These are phyloP conservation scores for Talpa occidentalis DNA, from an alignment of 2,113 vertebrate genomes.

Conservation along the genomic window DNA sequence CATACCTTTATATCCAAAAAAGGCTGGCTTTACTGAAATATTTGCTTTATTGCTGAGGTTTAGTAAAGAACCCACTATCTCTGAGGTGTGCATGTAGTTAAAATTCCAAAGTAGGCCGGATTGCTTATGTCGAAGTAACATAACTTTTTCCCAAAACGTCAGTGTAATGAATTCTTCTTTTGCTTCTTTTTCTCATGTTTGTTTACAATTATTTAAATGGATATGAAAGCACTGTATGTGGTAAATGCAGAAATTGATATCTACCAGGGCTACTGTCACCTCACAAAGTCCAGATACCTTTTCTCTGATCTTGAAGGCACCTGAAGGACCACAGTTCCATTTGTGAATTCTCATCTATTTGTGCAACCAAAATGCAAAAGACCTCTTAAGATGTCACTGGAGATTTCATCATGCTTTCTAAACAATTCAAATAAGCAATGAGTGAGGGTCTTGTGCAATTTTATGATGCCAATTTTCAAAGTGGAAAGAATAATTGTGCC, in stretches of 20 bases:
- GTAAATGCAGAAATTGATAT: constrained; percentile 2
- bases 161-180: neutral
- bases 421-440: neutral
- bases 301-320: neutral
- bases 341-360: neutral
- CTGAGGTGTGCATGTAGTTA: neutral
- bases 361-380: neutral
- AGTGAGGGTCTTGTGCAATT: neutral
- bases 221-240: neutral
- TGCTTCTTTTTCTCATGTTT: constrained; percentile 1
- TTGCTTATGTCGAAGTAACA: neutral
- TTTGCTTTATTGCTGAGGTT: too few species aligned
- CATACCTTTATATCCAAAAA: too few species aligned
- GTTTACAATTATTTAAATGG: neutral
- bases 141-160: neutral
- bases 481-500: neutral
- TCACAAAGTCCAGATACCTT: neutral
- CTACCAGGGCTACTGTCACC: neutral
- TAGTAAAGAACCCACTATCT: too few species aligned
- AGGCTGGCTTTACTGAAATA: too few species aligned
- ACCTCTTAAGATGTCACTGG: neutral
- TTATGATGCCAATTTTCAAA: neutral
- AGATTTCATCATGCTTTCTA: neutral
- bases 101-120: neutral
- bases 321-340: neutral